Evolutionary conservation across 2,888 invertebrate genomes (phyloP), one percentile per base, ranked within the genome.

Genomic region (Lepidocyrtinus sp.): DNA sequence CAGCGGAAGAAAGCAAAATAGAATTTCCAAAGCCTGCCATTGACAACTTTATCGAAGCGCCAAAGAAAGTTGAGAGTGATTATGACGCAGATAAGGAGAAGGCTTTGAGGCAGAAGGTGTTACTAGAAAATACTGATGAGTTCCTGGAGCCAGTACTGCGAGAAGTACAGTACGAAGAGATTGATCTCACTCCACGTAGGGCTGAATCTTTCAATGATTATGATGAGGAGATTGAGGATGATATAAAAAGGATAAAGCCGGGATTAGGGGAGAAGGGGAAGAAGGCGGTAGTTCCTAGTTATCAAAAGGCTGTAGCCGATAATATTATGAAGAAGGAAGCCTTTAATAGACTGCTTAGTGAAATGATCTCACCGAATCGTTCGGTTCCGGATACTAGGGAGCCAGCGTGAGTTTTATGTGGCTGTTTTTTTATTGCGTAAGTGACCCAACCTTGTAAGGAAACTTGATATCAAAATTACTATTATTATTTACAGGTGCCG

Each of bases 271-370:
- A 94, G 85, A 90, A 91, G 69, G 96, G 94, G 0, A 91, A 90
- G 15, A 91, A 94, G 0, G 94, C 93, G 0, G 90, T 90, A 84
- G 90, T 96, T 12, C 89, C 90, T 12, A 93, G 93, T 0, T 90
- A 91, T 26, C 94, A 95, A 68, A 92, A 92, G 87, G 89, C 89
- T 55, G 86, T 89, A 85, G 88, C 90, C 24, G 94, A 95, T 80
- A 91, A 92, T 85, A 91, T 94, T 0, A 92, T 95, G 88, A 93
- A 94, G 87, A 93, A 93, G 88, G 93, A 95, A 85, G 97, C 97
- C 0, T 92, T 98, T 84, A 98, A 98, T 88, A 93, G 95, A 78
- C 92, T 96, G 86, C 91, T 97, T 5, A 97, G 96, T 88, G 95
- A 97, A 88, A 93, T 94, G 88, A 93, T 98, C 87, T 92, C 96